phyloP scores from a whole-genome alignment of 2,113 vertebrate species.

The Corythaeola cristata region DNA sequence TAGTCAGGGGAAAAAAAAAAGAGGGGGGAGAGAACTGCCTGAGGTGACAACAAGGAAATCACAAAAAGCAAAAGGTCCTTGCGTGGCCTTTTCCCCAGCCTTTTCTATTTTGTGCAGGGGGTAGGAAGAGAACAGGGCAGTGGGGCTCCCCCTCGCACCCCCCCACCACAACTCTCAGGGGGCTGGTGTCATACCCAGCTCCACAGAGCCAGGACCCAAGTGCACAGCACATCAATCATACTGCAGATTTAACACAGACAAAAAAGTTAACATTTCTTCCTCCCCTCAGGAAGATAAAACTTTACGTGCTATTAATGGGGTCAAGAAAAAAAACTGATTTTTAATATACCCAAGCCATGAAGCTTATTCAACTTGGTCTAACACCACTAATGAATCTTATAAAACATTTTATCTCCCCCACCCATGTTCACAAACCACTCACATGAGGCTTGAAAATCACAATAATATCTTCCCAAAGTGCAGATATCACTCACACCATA shows the following conservation, averaged over 20 bases:
- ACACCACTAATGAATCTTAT: conserved; percentile 92
- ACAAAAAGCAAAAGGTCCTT: not conserved
- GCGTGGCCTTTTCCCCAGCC: not conserved
- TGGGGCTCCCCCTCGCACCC: rapidly evolving
- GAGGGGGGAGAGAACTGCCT: not conserved
- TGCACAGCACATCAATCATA: not conserved
- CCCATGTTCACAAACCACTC: conserved; percentile 83
- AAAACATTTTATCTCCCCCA: conserved; percentile 82
- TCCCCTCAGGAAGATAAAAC: conserved; percentile 37
- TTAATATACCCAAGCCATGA: conserved; percentile 62
- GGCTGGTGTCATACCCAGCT: not conserved
- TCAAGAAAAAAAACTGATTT: conserved; percentile 54
- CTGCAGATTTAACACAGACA: not conserved
- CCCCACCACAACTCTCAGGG: not conserved
- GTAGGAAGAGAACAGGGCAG: not conserved
- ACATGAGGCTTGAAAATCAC: conserved; percentile 87
- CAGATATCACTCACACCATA: conserved; percentile 79
- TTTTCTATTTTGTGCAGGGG: not conserved
- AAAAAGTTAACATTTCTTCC: conserved; percentile 27
- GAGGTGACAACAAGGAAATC: not conserved
- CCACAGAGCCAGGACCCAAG: not conserved
- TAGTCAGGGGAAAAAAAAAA: not conserved
- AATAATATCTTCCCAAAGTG: conserved; percentile 84
- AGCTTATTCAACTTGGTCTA: conserved; percentile 82
- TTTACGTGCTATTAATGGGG: conserved; percentile 52